Conservation (phyloP, 2,797 vertebrate genomes). For the Liasis olivaceus region DNA sequence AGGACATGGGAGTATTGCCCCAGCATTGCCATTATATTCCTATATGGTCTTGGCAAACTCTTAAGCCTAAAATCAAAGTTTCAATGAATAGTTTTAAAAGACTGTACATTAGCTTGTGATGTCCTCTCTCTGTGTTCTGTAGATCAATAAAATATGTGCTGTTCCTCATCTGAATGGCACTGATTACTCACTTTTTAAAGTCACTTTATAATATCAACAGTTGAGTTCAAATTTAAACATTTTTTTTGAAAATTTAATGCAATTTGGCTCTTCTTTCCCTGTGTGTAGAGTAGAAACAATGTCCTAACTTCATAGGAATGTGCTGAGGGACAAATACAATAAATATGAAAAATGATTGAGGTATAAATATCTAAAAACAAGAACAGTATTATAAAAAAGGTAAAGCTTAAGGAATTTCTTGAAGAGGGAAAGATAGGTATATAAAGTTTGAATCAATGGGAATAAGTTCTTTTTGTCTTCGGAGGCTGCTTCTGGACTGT, state of each 20-base stretch:
- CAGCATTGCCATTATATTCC: neutral
- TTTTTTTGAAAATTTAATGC: fast-evolving
- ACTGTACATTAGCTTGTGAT: fast-evolving
- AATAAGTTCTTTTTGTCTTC: neutral
- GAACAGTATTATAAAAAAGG: fast-evolving
- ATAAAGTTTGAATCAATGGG: neutral
- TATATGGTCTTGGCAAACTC: neutral
- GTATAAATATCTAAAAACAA: fast-evolving
- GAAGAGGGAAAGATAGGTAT: fast-evolving
- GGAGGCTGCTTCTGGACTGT: fast-evolving
- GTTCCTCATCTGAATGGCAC: neutral
- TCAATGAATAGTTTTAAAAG: neutral
- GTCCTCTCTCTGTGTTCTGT: neutral
- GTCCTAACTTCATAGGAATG: neutral
- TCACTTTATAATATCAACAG: neutral
- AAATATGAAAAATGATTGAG: neutral
- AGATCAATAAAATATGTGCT: neutral
- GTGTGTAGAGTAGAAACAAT: neutral
- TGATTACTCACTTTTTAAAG: neutral
- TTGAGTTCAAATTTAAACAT: neutral
- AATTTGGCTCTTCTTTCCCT: neutral
- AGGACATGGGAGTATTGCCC: neutral
- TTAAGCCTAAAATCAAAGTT: neutral
- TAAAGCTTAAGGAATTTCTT: fast-evolving
- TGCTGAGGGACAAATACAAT: fast-evolving